These are phyloP conservation scores for Oncorhynchus clarkii DNA, from an alignment of 2,113 vertebrate genomes.

Conservation along the genomic window DNA sequence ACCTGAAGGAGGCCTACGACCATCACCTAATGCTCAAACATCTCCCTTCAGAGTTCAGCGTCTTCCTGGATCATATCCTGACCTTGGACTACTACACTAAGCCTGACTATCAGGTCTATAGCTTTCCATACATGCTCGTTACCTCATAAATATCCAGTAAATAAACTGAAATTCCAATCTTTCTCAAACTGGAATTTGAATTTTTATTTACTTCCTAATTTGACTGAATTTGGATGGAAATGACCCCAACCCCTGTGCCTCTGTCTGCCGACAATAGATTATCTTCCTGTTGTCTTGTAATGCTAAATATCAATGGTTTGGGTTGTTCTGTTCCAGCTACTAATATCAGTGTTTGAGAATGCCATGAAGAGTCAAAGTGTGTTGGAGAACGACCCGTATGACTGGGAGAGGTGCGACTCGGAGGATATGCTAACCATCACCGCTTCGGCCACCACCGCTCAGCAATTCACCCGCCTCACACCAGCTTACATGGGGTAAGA, in stretches of 20 bases:
- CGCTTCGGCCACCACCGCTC: constrained; percentile 84
- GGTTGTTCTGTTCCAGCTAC: constrained; percentile 73
- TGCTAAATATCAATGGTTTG: not conserved
- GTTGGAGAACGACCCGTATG: constrained; percentile 91
- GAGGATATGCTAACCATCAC: constrained; percentile 86
- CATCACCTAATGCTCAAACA: constrained; percentile 96
- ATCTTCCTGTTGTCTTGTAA: not conserved
- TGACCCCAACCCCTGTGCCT: not conserved
- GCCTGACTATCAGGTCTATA: constrained; percentile 90
- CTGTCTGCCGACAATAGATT: not conserved
- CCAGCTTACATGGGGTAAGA: constrained; percentile 79
- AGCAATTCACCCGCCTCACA: constrained; percentile 92
- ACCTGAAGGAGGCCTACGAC: constrained; percentile 95
- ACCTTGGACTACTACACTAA: constrained; percentile 95
- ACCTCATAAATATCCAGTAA: too few relatives aligned
- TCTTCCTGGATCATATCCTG: constrained; percentile 92
- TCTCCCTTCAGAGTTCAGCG: constrained; percentile 89
- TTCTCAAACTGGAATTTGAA: too few relatives aligned
- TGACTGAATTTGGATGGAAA: too few relatives aligned
- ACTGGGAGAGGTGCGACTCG: constrained; percentile 93
- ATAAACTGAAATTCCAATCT: too few relatives aligned
- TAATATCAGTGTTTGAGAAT: constrained; percentile 92
- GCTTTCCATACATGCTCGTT: not conserved
- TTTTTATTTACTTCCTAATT: too few relatives aligned
- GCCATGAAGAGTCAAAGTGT: constrained; percentile 90